Base-by-base conservation (phyloP, 1,140 invertebrate genomes). In the Helicorthomorpha holstii region DNA sequence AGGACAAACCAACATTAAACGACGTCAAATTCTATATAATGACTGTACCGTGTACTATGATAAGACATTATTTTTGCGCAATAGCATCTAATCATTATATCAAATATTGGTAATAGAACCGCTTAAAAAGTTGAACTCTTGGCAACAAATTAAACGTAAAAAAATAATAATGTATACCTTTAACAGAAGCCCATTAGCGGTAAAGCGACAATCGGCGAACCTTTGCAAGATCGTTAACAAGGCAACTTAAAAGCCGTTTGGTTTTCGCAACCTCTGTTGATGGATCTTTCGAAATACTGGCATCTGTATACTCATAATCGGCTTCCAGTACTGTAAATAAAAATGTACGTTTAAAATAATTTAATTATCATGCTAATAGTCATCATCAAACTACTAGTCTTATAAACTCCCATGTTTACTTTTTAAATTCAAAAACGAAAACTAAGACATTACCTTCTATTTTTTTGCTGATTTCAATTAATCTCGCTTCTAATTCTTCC, bases 401-500 rank as follows among this genome's bases (percentile, higher is more conserved):
- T 19, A 21, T 7, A 45, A 45, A 7, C 43, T 7, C 16, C 4
- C 16, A 7, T 45, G n/a, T n/a, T n/a, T n/a, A n/a, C n/a, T 7
- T 26, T 16, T 7, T 49, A 49, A 26, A 49, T 49, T 14, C 26
- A 7, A 29, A 7, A 10, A 48, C 27, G 47, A 3, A 10, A 48
- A 21, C 21, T 4, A 10, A 44, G 43, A 38, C 60, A 61, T 56
- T 60, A 83, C 82, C 77, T 57, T 76, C 74, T 56, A 89, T 73
- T 67, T 85, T 78, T n/a, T 77, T 73, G 66, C 87, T 83, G 24
- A 89, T 79, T 42, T 75, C 75, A 56, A 78, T 76, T n/a, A 89
- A 72, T 42, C 78, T 66, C 1, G 76, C 71, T 56, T 83, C 77
- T 24, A 88, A 72, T 53, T 81, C 72, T 51, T 74, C 72, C 62